Base-by-base conservation (phyloP, 1,140 invertebrate genomes). In the Brachionus angularis region DNA sequence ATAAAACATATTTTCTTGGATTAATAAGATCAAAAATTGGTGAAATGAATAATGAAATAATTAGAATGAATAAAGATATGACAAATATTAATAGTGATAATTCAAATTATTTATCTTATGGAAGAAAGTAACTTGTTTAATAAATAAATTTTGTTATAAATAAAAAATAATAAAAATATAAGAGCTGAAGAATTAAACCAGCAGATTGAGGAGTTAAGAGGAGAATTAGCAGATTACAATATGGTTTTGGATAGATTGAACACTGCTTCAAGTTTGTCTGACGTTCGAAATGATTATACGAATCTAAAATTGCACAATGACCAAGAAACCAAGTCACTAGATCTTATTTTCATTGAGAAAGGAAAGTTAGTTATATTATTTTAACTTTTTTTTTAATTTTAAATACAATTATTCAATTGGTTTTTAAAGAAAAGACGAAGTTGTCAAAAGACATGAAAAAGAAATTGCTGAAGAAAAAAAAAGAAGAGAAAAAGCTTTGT, bases 271-370 rank as follows among this genome's bases (percentile, higher is more conserved):
- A 53, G 46, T 23, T n/a, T 71, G 12, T 53, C 70, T n/a, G 67
- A 70, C 23, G 33, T 70, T 27, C 10, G 42, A 47, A 71, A 16
- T 33, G 70, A 71, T 4, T 34, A 23, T 25, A 55, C 39, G 10
- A 53, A 71, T 71, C 27, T 53, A n/a, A 55, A 49, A n/a, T 8
- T 53, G 7, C 67, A 70, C 18, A 70, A 70, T 70, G 46, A 70
- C 16, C 67, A 70, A 52, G 67, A 50, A 12, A 50, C 46, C 18
- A 50, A 50, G 34, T 14, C 47, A 31, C 31, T 70, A n/a, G 67
- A 70, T 29, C 18, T 50, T n/a, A 39, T 70, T 27, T 70, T 50
- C 18, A 50, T 70, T 29, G 67, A 70, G 12, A 70, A 70, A 52
- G 46, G 46, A 70, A 70, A 50, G 67, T 70, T 33, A 50, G 44